phyloP scores from a whole-genome alignment of 2,113 vertebrate genomes.

The Eurystomus gularis region DNA sequence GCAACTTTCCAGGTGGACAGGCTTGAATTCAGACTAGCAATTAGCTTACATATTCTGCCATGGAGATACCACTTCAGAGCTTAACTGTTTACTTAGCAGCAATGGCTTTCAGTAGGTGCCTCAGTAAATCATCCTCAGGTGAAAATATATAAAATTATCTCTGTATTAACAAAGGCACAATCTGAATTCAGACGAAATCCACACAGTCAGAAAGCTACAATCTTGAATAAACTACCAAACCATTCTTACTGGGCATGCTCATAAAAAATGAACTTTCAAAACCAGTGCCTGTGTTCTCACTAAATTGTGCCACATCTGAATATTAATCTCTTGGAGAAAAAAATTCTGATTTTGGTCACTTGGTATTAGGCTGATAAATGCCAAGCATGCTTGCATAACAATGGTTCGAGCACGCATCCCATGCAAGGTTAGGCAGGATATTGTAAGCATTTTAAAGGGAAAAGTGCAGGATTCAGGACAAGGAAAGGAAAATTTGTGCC shows the following conservation, averaged over 20 bases:
- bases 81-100: background rate
- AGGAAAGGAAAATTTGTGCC: conserved; percentile 59
- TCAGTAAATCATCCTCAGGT: background rate
- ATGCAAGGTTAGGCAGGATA: background rate
- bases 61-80: fast-evolving
- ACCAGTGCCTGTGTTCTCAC: background rate
- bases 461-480: background rate
- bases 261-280: background rate
- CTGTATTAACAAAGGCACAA: background rate
- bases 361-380: background rate
- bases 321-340: background rate
- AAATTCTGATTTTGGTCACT: background rate
- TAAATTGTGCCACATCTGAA: background rate
- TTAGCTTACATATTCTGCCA: background rate
- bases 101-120: background rate
- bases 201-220: background rate
- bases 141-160: background rate
- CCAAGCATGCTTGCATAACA: conserved; percentile 52
- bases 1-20: background rate
- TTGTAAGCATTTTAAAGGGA: background rate
- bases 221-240: background rate
- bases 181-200: conserved; percentile 44
- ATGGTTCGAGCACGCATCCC: background rate
- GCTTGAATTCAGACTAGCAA: conserved; percentile 17
- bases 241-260: conserved; percentile 28